phyloP scores from a whole-genome alignment of 2,113 vertebrate genomes.

The Lutjanus erythropterus region DNA sequence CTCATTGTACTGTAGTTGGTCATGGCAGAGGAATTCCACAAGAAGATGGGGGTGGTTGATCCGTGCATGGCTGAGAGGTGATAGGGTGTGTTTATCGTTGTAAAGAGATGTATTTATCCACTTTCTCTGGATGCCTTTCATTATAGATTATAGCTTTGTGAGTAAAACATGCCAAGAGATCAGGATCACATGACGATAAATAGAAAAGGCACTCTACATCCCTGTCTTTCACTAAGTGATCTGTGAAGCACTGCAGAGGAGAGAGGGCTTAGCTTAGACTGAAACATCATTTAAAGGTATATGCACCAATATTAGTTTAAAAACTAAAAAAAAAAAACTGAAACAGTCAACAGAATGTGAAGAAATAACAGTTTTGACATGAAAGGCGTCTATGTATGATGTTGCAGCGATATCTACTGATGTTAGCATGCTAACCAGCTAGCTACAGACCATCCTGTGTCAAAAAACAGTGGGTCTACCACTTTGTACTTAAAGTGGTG shows the following conservation, averaged over 20 bases:
- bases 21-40: slow-evolving; percentile 56
- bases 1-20: slow-evolving; percentile 55
- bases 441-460: no score
- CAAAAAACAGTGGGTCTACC: no score
- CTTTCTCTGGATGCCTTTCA: slow-evolving; percentile 34
- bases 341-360: no score
- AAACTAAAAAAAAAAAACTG: no score
- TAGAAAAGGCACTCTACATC: not conserved
- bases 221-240: not conserved
- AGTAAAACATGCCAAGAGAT: slow-evolving; percentile 3
- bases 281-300: not conserved
- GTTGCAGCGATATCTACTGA: no score
- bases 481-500: no score
- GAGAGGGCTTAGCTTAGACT: not conserved
- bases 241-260: not conserved
- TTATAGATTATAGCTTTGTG: slow-evolving; percentile 11
- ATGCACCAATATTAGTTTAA: no score
- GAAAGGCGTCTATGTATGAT: no score
- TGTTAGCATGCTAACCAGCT: no score
- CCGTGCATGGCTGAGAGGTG: slow-evolving; percentile 24
- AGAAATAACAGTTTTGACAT: no score
- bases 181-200: not conserved
- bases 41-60: slow-evolving; percentile 29
- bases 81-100: slow-evolving; percentile 43
- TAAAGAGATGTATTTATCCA: slow-evolving; percentile 47